Evolutionary conservation across 2,797 vertebrate species (phyloP), one percentile per base, ranked within the genome.

Genomic region (Leuciscus waleckii): DNA sequence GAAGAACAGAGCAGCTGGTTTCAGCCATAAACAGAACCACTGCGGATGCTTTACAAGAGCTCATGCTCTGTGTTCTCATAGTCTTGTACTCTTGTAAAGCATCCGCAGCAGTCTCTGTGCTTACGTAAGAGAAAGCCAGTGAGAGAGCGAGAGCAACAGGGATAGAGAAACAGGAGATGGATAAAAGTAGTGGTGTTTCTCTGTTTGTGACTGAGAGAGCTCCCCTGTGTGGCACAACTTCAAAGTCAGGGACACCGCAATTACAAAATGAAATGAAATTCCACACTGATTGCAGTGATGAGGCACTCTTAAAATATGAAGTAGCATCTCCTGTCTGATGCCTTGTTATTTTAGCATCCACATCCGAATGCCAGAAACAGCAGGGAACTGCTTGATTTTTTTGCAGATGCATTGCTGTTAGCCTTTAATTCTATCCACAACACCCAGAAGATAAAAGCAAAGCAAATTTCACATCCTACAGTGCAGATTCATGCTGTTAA

Each of bases 71-170:
- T 54, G 19, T 49, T n/a, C 51, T 76, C 49, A 17, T 35, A 19
- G 65, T 16, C 61, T 63, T 68, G 41, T 17, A 74, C 61, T 49
- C 41, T n/a, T 51, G 19, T 80, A 67, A 80, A 80, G 41, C 41
- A 46, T 80, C 78, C 49, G 43, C 41, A 80, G 29, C 26, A 49
- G 29, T 82, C 26, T 37, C 39, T 46, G 73, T 77, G 61, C 75
- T 81, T 76, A 82, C 23, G 71, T 73, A 75, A 81, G 84, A 56
- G 63, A 86, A 63, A 70, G 73, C 58, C 41, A 37, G 79, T 43
- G 32, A 49, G 69, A 83, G 43, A 54, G 32, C 7, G n/a, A 73
- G 65, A 82, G 51, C 43, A 46, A 65, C 37, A 63, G 65, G 61
- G 17, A 88, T 46, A 79, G 75, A 79, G 61, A 54, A 68, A 81